Percentiles rank a stretch among this genome's conserved stretches.
Evolutionary conservation across 1,140 invertebrate genomes (phyloP).

Genomic region (Drosophila pandora): DNA sequence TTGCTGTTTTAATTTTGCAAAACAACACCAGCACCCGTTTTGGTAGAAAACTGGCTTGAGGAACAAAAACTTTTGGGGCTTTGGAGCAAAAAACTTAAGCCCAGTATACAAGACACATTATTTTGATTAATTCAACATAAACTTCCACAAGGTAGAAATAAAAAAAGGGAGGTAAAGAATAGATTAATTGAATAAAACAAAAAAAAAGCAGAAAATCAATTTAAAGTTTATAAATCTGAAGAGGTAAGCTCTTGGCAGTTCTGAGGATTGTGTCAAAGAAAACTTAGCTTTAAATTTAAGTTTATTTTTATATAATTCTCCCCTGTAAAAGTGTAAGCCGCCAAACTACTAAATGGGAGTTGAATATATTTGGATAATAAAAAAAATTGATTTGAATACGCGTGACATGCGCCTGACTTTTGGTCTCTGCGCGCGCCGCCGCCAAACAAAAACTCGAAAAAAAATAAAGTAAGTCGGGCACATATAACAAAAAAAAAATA

Average conservation of each 20-base stretch:
- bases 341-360: background rate
- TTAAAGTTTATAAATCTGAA: background rate
- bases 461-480: conserved; percentile 4
- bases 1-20: conserved; percentile 77
- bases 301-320: no score
- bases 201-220: no score
- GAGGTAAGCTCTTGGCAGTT: no score
- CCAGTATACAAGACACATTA: conserved; percentile 47
- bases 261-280: no score
- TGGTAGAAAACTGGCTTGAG: conserved; percentile 34
- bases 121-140: conserved; percentile 71
- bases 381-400: conserved; percentile 75
- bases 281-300: no score
- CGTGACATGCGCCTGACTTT: conserved; percentile 80
- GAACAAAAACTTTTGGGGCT: conserved; percentile 38
- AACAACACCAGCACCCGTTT: conserved; percentile 41
- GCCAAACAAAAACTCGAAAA: conserved; percentile 4
- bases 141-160: conserved; percentile 45
- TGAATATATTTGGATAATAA: background rate
- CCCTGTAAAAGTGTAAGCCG: conserved; percentile 3
- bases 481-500: conserved; percentile 19
- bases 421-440: conserved; percentile 61
- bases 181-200: background rate
- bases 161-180: conserved; percentile 11
- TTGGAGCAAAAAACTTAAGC: conserved; percentile 39